Percentiles rank a stretch among this genome's conserved stretches.
phyloP scores from a whole-genome alignment of 2,797 vertebrate species.

The Peromyscus eremicus region DNA sequence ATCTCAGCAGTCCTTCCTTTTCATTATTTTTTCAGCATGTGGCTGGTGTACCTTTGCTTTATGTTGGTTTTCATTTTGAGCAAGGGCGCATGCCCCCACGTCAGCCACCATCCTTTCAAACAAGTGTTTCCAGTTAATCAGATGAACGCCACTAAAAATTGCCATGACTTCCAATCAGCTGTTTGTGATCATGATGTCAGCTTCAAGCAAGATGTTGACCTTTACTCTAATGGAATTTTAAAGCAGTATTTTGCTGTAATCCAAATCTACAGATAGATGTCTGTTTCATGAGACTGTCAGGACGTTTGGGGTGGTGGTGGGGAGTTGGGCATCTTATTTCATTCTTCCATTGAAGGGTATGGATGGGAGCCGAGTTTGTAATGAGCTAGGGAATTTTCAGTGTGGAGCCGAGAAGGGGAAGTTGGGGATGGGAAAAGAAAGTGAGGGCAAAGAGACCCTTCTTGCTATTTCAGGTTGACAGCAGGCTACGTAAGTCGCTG shows the following conservation, averaged over 20 bases:
- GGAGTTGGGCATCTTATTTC: not conserved
- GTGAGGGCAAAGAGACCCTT: not conserved
- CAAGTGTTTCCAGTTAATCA: slow-evolving; percentile 33
- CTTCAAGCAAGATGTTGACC: not conserved
- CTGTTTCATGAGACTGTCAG: not conserved
- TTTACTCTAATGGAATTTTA: slow-evolving; percentile 31
- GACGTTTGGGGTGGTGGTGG: not conserved
- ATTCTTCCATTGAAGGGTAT: not conserved
- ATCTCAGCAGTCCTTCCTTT: not conserved
- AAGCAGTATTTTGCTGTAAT: not conserved
- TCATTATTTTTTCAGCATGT: not conserved
- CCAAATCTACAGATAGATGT: not conserved
- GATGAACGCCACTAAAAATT: not conserved
- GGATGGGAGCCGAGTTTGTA: not conserved
- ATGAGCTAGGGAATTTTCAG: not conserved
- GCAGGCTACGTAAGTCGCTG: not conserved
- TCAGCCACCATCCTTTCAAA: slow-evolving; percentile 12
- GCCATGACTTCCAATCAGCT: slow-evolving; percentile 23
- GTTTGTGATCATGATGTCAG: not conserved
- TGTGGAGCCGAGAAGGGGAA: not conserved
- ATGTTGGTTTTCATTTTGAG: slow-evolving; percentile 17
- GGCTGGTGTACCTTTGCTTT: not conserved
- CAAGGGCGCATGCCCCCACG: not conserved
- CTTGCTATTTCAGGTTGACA: not conserved
- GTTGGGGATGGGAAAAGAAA: not conserved